Evolutionary conservation across 2,888 invertebrate genomes (phyloP).

Genomic region (Agelastica alni): DNA sequence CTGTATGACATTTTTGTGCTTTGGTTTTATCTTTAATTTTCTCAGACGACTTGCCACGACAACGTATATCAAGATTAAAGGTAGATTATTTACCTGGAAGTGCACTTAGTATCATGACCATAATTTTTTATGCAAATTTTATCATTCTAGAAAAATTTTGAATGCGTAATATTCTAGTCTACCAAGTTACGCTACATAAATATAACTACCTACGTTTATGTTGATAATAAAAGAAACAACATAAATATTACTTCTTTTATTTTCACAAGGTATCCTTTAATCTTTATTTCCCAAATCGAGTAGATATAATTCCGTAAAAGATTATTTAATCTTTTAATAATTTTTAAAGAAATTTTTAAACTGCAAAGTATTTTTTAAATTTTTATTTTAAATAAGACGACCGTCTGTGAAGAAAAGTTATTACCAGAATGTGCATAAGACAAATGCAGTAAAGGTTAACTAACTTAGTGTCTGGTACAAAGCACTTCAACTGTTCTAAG

Average conservation of each 20-base stretch:
- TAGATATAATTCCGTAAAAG: too few species aligned
- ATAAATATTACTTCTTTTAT: neutral
- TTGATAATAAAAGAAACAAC: conserved; percentile 7
- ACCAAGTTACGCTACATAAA: neutral
- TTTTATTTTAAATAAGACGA: too few species aligned
- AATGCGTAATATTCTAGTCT: conserved; percentile 11
- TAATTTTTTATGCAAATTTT: conserved; percentile 26
- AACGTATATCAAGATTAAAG: conserved; percentile 19
- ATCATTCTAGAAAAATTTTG: conserved; percentile 15
- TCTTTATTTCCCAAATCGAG: too few species aligned
- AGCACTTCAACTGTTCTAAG: too few species aligned
- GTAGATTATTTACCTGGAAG: conserved; percentile 18
- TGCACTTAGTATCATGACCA: conserved; percentile 19
- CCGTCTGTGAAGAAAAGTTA: too few species aligned
- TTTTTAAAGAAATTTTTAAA: too few species aligned
- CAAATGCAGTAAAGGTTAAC: too few species aligned
- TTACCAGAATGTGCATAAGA: too few species aligned
- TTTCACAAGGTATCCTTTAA: too few species aligned
- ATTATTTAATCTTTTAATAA: too few species aligned
- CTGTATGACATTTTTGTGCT: neutral
- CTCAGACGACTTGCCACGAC: conserved; percentile 12
- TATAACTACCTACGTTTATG: conserved; percentile 1
- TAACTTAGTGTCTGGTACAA: too few species aligned
- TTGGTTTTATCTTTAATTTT: conserved; percentile 11
- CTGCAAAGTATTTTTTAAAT: too few species aligned